Base-by-base conservation (phyloP, 2,888 invertebrate species). In the Amiota mariae region DNA sequence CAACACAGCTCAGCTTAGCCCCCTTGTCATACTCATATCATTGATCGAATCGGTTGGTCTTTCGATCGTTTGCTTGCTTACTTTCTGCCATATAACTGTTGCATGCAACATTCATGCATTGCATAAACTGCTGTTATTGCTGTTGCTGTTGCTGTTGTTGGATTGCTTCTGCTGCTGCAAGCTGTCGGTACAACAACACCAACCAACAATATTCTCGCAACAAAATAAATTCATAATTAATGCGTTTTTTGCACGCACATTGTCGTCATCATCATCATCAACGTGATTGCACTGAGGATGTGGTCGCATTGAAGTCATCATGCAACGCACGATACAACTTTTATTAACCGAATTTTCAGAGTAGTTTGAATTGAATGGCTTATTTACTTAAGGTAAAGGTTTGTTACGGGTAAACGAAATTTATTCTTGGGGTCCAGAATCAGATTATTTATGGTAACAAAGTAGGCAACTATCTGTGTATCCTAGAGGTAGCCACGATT, bases 221-320 rank as follows among this genome's bases (percentile, higher is more conserved):
- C 67, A 68, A 83, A 83, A 86, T 84, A 84, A 82, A 86, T 86
- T 86, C 84, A 86, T 84, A 84, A 84, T 84, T 84, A 84, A 84
- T 84, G 84, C 85, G 84, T 86, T 86, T 85, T 84, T 86, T 85
- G 86, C 86, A 84, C 85, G 86, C 86, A 85, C 77, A 79, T 72
- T 51, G 51, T 56, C 51, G 46, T 54, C 63, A 36, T 36, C 36
- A 6, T 36, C 36, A 36, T 36, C 36, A 36, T 36, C 36, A 36
- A 6, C 36, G 36, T 36, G 36, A 36, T 36, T 36, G 36, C 36
- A 6, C 36, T 36, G 36, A 36, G 36, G 36, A 36, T 36, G 36
- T 36, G 36, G 36, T 6, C 6, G 36, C 36, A 36, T 4, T 36
- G 36, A 24, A 24, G 15, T 8, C 20, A 13, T 49, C 20, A 48